Percentiles rank a stretch among this genome's conserved stretches.
phyloP scores from a whole-genome alignment of 2,113 vertebrate genomes.

The Hippocampus abdominalis region DNA sequence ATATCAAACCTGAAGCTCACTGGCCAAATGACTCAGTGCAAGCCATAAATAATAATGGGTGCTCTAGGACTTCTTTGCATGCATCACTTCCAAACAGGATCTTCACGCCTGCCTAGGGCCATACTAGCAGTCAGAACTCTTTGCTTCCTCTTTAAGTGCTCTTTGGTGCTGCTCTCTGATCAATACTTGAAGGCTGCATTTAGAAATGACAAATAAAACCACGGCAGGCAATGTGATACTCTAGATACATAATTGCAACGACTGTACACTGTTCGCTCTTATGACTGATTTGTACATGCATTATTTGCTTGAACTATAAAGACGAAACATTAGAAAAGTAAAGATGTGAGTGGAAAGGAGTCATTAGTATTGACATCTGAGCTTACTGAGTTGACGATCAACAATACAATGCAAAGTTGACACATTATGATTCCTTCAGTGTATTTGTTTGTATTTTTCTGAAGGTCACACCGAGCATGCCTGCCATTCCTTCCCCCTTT shows the following conservation, averaged over 20 bases:
- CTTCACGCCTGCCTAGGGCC: constrained; percentile 50
- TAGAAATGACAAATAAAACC: constrained; percentile 62
- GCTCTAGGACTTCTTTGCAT: constrained; percentile 43
- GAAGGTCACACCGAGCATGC: not conserved
- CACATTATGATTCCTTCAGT: constrained; percentile 1
- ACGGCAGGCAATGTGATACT: constrained; percentile 36
- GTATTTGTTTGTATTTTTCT: constrained; percentile 1
- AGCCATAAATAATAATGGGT: constrained; percentile 52
- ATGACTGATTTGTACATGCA: not conserved
- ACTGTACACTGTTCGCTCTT: not conserved
- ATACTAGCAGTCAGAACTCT: constrained; percentile 54
- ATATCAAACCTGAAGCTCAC: constrained; percentile 34
- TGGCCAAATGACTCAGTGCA: constrained; percentile 52
- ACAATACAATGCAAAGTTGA: not conserved
- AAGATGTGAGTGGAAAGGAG: not conserved
- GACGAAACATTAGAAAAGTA: not conserved
- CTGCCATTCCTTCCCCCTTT: not conserved
- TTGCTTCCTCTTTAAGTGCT: constrained; percentile 56
- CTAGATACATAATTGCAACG: constrained; percentile 16
- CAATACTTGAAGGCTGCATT: constrained; percentile 68
- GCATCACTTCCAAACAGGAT: constrained; percentile 55
- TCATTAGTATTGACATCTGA: not conserved
- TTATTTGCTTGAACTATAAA: not conserved
- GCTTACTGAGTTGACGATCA: not conserved
- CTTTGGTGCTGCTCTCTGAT: constrained; percentile 66